Evolutionary conservation across 2,888 invertebrate species (phyloP), one percentile per base, ranked within the genome.

Genomic region (Drosophila peninsularis): DNA sequence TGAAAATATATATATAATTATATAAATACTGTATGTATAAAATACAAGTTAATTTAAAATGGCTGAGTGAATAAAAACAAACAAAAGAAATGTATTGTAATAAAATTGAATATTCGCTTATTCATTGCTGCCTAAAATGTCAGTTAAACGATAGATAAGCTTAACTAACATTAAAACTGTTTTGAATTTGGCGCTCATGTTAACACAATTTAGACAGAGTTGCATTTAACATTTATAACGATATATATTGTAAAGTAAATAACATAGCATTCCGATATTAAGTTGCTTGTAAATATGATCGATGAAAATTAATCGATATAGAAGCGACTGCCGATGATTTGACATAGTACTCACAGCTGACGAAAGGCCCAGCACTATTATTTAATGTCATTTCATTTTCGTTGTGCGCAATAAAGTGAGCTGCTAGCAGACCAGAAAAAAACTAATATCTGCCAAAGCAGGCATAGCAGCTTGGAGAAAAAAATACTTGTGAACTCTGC

Each of bases 1-100:
- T 82, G 71, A 75, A 74, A 17, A 47, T 27, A 74, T 62, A 37
- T 54, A 58, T 24, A 36, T 36, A 36, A 37, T 45, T 62, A 75
- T 64, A 36, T 50, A 60, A 54, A 54, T 19, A 54, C 39, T 54
- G 37, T 70, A 57, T 71, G 76, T 82, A 82, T 71, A 67, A 74
- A 72, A 85, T 79, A 82, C 74, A 72, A 72, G 67, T 27, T 88
- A 80, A 65, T 78, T 52, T 82, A 77, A 77, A 71, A 75, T 84
- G 88, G 89, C 86, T 82, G 89, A 84, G 69, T 80, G 83, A 86
- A 86, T 88, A 85, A 88, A 76, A 69, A 70, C 58, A 61, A 71
- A 58, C 39, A 65, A 50, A 41, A 36, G 42, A 64, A 62, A 32
- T 37, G 56, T 24, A 53, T 53, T 45, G 39, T 21, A 47, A 42